Evolutionary conservation across 2,797 vertebrate species (phyloP), one percentile per base, ranked within the genome.

Genomic region (Halcyon smyrnensis): DNA sequence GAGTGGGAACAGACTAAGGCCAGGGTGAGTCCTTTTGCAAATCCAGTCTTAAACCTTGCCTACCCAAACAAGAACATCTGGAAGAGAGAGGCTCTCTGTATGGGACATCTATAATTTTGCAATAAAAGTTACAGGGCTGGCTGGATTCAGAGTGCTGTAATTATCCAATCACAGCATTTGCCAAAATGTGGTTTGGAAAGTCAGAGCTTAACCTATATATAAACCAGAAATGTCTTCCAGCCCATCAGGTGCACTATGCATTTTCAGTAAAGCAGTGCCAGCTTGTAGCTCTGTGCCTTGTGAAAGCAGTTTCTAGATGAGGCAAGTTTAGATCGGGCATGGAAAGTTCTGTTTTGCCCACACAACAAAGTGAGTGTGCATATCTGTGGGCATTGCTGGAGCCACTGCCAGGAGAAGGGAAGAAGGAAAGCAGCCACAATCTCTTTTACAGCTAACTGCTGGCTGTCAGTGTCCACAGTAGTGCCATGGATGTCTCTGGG

Each of bases 11-110:
- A 85, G 64, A 68, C 21, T 51, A 57, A 89, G 50, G n/a, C 59
- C 63, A 73, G 5, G 1, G 1, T 17, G 63, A 87, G 37, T 46
- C 11, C 59, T 93, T 94, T 79, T 77, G 32, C 36, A 93, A 91
- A 89, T 82, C 46, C 59, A 63, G 13, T 48, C 68, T 88, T 93
- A 87, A 96, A 65, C 34, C 20, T 87, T 85, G 39, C 68, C 71
- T 89, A 84, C 27, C 19, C 54, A 93, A 93, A 87, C 57, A 89
- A 78, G 56, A 96, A 95, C 93, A 95, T 97, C 91, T 96, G 96
- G 94, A 90, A 90, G 54, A 74, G 30, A 75, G 68, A 54, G 34
- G 8, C 24, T 84, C 4, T 64, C 39, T 76, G 15, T 53, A 67
- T 43, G 23, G 56, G 37, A 88, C 64, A 78, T 60, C 76, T 95